Base-by-base conservation (phyloP, 92 coral and sea anemone genomes). In the Paragorgia papillata region DNA sequence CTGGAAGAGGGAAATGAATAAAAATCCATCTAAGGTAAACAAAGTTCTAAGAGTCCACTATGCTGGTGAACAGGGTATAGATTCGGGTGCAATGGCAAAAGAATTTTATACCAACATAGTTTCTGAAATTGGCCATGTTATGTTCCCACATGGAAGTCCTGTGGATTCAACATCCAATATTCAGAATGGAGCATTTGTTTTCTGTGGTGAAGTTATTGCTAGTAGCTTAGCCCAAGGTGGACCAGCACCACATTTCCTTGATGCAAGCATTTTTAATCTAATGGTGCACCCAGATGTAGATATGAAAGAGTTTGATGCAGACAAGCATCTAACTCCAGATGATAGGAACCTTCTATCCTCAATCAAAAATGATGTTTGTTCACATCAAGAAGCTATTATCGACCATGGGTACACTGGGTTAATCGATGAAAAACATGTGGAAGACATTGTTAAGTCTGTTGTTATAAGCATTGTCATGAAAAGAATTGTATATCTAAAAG, bases 141-240 rank as follows among this genome's bases (percentile, higher is more conserved):
- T 85, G 57, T 85, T 85, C 57, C 76, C 82, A 0, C 41, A 27
- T 39, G 31, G 9, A 13, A 2, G 46, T 82, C 74, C 73, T 73
- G 43, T 62, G 80, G 6, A 30, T 49, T 80, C 84, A 0, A 69
- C 61, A 9, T 49, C 28, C 35, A 55, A 64, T 55, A 35, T 83
- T 34, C 62, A 84, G 30, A 78, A 79, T 70, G 57, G 56, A 12
- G 50, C 22, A 27, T 84, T 78, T 43, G 9, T 28, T 12, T 27
- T 79, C n/a, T 83, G 87, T 76, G 87, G 87, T 26, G 62, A 83
- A 49, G 55, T 76, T 51, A 79, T 76, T 19, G 83, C 83, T 32
- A 30, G 74, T 32, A 76, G 87, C 78, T 8, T n/a, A n/a, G n/a
- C n/a, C n/a, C n/a, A n/a, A n/a, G n/a, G n/a, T n/a, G n/a, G n/a